These are phyloP conservation scores for Coleophora flavipennella DNA, from an alignment of 2,888 invertebrate genomes.

Conservation along the genomic window DNA sequence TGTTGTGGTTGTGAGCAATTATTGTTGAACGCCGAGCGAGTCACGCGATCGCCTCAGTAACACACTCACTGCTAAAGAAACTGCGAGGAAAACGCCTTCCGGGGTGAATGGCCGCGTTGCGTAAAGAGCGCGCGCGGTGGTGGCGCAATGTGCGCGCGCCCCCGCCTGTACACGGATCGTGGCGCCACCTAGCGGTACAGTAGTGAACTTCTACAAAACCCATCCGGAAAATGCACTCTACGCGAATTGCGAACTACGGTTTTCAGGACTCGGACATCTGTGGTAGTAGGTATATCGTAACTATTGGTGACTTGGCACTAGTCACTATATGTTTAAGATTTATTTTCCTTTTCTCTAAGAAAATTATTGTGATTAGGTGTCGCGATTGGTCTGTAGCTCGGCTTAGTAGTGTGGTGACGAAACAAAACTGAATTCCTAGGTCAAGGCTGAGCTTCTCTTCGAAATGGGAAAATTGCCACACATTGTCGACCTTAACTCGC, in stretches of 20 bases:
- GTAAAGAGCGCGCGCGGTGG: slow-evolving; percentile 48
- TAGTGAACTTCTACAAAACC: no score
- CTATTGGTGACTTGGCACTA: no score
- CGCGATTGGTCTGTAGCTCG: not conserved
- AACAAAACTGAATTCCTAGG: slow-evolving; percentile 65
- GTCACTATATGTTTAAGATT: no score
- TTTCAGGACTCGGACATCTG: no score
- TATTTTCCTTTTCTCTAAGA: not conserved
- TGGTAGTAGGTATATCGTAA: no score
- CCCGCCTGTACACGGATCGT: slow-evolving; percentile 25
- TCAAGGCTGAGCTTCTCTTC: slow-evolving; percentile 67
- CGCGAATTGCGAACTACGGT: no score
- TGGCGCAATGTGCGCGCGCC: slow-evolving; percentile 52
- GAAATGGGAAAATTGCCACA: slow-evolving; percentile 72
- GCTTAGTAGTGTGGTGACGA: slow-evolving; percentile 42
- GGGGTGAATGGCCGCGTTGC: slow-evolving; percentile 70
- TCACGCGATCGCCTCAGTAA: slow-evolving; percentile 67
- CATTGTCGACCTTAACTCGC: slow-evolving; percentile 60
- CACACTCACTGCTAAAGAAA: slow-evolving; percentile 67
- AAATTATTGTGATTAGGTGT: not conserved
- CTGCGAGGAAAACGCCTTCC: slow-evolving; percentile 69
- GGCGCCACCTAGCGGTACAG: slow-evolving; percentile 37
- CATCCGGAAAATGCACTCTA: no score
- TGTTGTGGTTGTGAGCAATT: slow-evolving; percentile 24
- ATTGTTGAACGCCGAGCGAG: slow-evolving; percentile 51